A percentile compares a stretch with the other conserved stretches of the same genome.
These are phyloP conservation scores for Ptychochromis oligacanthus DNA, from an alignment of 2,113 vertebrate genomes.

Conservation along the genomic window DNA sequence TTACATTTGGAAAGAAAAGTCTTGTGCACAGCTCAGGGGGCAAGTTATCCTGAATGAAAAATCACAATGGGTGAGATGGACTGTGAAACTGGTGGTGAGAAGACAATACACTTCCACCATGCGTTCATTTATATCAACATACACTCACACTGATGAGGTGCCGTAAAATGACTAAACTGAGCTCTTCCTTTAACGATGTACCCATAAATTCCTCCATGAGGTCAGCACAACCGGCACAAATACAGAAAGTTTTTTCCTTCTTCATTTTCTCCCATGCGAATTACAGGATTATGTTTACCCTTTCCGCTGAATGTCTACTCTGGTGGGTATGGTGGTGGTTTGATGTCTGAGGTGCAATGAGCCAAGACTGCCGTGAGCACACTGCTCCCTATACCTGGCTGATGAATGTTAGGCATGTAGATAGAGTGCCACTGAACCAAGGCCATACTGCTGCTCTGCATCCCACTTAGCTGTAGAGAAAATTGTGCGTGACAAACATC, in stretches of 20 bases:
- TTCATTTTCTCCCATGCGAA: slow-evolving; percentile 54
- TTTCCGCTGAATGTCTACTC: slow-evolving; percentile 44
- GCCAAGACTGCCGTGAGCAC: slow-evolving; percentile 53
- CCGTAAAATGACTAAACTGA: slow-evolving; percentile 44
- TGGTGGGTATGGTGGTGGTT: slow-evolving; percentile 62
- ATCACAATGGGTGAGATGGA: not conserved
- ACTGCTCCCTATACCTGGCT: slow-evolving; percentile 58
- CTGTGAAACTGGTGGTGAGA: not conserved
- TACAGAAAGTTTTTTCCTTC: slow-evolving; percentile 24
- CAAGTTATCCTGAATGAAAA: not conserved
- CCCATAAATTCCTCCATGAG: slow-evolving; percentile 55
- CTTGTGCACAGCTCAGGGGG: not conserved
- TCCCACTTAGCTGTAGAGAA: slow-evolving; percentile 12
- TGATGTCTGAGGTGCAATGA: slow-evolving; percentile 65
- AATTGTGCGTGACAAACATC: slow-evolving; percentile 52
- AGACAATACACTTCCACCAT: not conserved
- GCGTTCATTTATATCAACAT: slow-evolving; percentile 29
- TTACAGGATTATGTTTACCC: slow-evolving; percentile 47
- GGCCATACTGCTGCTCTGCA: slow-evolving; percentile 2
- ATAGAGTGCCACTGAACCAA: slow-evolving; percentile 34
- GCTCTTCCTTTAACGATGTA: slow-evolving; percentile 35
- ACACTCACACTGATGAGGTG: slow-evolving; percentile 46
- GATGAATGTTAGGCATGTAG: slow-evolving; percentile 56
- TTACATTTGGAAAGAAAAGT: not conserved
- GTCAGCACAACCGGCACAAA: slow-evolving; percentile 46